phyloP scores from a whole-genome alignment of 23 tunicate genomes.

The Clavelina lepadiformis region DNA sequence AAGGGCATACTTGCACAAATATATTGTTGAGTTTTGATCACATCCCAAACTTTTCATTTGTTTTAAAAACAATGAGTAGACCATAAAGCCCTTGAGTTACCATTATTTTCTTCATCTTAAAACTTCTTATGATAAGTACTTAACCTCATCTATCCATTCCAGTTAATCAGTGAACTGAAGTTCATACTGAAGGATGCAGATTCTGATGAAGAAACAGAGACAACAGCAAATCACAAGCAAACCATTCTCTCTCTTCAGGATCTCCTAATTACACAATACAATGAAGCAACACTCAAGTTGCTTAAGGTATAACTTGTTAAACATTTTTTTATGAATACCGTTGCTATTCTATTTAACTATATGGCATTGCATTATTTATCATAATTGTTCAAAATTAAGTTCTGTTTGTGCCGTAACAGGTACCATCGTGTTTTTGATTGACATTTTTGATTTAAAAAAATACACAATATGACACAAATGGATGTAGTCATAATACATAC shows the following conservation, averaged over 20 bases:
- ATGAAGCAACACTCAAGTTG: slow-evolving; percentile 62
- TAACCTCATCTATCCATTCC: slow-evolving; percentile 5
- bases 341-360: no score
- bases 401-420: not conserved
- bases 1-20: no score
- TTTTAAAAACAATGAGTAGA: no score
- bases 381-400: no score
- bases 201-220: slow-evolving; percentile 6
- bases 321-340: not conserved
- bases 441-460: no score
- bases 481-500: no score
- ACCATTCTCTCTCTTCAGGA: slow-evolving; percentile 66
- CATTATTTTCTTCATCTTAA: not conserved
- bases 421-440: no score
- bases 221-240: slow-evolving; percentile 22
- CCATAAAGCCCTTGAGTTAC: no score
- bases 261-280: slow-evolving; percentile 33
- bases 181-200: slow-evolving; percentile 36
- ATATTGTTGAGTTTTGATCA: no score
- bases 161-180: slow-evolving; percentile 65
- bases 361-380: no score
- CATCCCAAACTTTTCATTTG: no score
- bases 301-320: slow-evolving; percentile 35
- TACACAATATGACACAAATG: no score
- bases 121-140: not conserved